Evolutionary conservation across 2,888 invertebrate genomes (phyloP).

Genomic region (Lycophotia porphyrea): DNA sequence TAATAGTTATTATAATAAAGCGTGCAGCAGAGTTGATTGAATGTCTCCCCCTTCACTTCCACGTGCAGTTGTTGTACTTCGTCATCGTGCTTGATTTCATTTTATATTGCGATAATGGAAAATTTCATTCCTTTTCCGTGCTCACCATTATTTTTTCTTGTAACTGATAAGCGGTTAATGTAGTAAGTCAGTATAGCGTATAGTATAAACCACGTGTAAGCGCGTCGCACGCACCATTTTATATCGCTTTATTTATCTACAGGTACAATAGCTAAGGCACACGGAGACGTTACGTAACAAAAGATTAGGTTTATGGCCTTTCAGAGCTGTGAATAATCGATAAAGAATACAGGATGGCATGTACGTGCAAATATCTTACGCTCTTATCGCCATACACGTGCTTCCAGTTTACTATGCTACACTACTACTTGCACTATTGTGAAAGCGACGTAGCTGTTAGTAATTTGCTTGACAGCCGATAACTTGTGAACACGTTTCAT

Average conservation of each 20-base stretch:
- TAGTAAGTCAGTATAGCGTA: conserved; percentile 72
- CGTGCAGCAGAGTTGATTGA: conserved; percentile 67
- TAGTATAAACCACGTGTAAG: conserved; percentile 78
- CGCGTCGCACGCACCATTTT: conserved; percentile 70
- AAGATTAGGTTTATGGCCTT: conserved; percentile 76
- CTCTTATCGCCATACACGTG: conserved; percentile 83
- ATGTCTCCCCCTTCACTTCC: conserved; percentile 67
- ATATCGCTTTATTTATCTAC: conserved; percentile 64
- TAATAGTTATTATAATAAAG: conserved; percentile 50
- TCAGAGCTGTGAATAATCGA: conserved; percentile 79
- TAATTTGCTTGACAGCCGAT: conserved; percentile 56
- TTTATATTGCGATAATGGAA: conserved; percentile 80
- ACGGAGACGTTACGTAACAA: conserved; percentile 74
- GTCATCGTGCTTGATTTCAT: conserved; percentile 77
- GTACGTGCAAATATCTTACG: conserved; percentile 71
- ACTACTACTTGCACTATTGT: conserved; percentile 67
- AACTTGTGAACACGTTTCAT: conserved; percentile 53
- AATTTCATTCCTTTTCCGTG: conserved; percentile 84
- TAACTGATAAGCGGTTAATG: conserved; percentile 80
- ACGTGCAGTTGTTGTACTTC: conserved; percentile 75
- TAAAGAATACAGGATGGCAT: conserved; percentile 70
- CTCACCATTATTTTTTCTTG: conserved; percentile 80
- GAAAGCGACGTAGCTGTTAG: conserved; percentile 59
- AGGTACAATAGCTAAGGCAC: conserved; percentile 58
- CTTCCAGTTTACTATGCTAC: conserved; percentile 76